Base-by-base conservation (phyloP, 2,113 vertebrate species). In the Empidonax alnorum region DNA sequence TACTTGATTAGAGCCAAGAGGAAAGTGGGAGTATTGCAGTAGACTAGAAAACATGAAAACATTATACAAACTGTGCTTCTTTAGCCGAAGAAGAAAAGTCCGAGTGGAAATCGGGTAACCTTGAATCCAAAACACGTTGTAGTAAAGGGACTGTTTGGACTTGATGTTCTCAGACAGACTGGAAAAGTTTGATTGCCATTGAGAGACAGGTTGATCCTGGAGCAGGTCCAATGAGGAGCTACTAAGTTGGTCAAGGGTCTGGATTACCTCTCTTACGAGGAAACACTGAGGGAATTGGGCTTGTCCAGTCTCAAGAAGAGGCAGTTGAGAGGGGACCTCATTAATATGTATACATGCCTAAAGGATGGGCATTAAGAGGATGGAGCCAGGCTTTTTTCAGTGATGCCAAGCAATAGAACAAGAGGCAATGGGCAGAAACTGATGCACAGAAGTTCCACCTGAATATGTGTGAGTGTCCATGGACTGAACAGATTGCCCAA, bases 321-420 rank as follows among this genome's bases (percentile, higher is more conserved):
- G 35, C 65, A 88, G 42, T 21, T 19, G 42, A 37, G 37, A 50
- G 14, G 31, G 12, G 6, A 28, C 12, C 7, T 37, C 37, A 20
- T 28, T 44, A 33, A 6, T 44, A n/a, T 23, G n/a, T 41, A 31
- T 10, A 18, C 47, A 14, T 37, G n/a, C 12, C 39, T 89, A 31
- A 18, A 31, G n/a, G n/a, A 8, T 25, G 9, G 6, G 20, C 30
- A 21, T 35, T 39, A 35, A 15, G 62, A 61, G 9, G 3, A 41
- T 25, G 69, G 30, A 47, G 8, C 7, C n/a, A 41, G n/a, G 11
- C 41, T 62, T 49, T 61, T 14, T 30, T 68, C 0, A 0, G 4
- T 47, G n/a, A 30, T 62, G n/a, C 9, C n/a, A 42, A 55, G 47
- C 9, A 75, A 8, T 12, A 47, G n/a, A 14, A 62, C 16, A 27